A percentile compares a stretch with the other conserved stretches of the same genome.
These are phyloP conservation scores for Microctonus aethiopoides DNA, from an alignment of 2,888 invertebrate genomes.

Conservation along the genomic window DNA sequence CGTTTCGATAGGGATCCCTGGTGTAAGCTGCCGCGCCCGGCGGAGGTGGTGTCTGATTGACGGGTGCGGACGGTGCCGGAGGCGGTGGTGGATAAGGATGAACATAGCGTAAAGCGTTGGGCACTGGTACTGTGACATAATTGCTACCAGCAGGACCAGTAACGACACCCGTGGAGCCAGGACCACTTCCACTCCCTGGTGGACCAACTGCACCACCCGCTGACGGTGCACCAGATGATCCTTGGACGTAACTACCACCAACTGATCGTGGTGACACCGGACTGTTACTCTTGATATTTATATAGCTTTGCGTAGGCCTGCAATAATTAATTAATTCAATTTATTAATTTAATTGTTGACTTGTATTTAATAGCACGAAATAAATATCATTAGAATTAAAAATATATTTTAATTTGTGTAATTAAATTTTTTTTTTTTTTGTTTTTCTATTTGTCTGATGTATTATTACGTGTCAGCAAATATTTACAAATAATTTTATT, in stretches of 20 bases:
- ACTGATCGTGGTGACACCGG: conserved; percentile 63
- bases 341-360: neutral
- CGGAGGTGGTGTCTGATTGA: conserved; percentile 66
- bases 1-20: conserved; percentile 61
- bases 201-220: conserved; percentile 61
- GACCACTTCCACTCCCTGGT: conserved; percentile 65
- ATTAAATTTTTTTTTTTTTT: neutral
- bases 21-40: conserved; percentile 62
- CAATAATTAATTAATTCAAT: conserved; percentile 31
- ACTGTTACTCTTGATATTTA: conserved; percentile 63
- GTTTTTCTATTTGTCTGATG: neutral
- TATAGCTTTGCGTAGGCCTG: conserved; percentile 64
- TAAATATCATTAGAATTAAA: too few relatives aligned
- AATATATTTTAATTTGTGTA: neutral
- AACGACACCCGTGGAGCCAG: conserved; percentile 67
- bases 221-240: conserved; percentile 58
- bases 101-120: conserved; percentile 63
- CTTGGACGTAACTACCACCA: conserved; percentile 55
- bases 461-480: neutral
- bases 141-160: conserved; percentile 69
- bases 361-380: neutral
- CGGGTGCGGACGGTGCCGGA: conserved; percentile 64
- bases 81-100: conserved; percentile 62
- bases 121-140: conserved; percentile 69
- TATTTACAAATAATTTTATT: neutral